phyloP scores from a whole-genome alignment of 1,140 invertebrate species.

The Hycleus cichorii region DNA sequence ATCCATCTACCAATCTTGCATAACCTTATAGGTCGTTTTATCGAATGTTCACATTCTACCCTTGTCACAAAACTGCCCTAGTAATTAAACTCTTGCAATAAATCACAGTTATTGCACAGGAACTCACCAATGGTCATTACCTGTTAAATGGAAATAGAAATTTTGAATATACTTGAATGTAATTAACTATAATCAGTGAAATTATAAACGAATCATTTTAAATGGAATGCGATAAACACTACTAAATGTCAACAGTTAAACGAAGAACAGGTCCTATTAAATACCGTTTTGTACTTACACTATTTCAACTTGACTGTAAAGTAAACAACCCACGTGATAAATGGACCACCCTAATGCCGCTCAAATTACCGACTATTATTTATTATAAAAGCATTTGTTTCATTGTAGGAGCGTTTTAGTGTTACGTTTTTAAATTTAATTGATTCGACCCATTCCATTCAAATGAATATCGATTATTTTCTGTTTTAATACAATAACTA shows the following conservation, averaged over 20 bases:
- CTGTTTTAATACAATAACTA: not conserved
- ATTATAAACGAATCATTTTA: too few species aligned
- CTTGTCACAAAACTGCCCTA: constrained; percentile 4
- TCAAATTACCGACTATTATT: constrained; percentile 17
- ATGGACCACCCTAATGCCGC: constrained; percentile 14
- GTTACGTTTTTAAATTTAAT: constrained; percentile 9
- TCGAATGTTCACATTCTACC: constrained; percentile 4
- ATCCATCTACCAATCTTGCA: not conserved
- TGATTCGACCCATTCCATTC: constrained; percentile 4
- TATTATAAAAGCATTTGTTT: constrained; percentile 19
- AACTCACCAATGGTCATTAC: constrained; percentile 9
- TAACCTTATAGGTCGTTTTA: not conserved
- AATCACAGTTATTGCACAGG: constrained; percentile 5
- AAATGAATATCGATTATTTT: constrained; percentile 12
- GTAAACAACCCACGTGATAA: constrained; percentile 17
- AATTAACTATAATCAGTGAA: too few species aligned
- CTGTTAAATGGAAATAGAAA: not conserved
- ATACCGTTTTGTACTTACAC: constrained; percentile 16
- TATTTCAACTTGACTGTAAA: constrained; percentile 15
- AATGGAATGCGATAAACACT: constrained; percentile 19
- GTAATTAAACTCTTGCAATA: constrained; percentile 16
- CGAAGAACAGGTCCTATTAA: constrained; percentile 16
- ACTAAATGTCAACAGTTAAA: constrained; percentile 13
- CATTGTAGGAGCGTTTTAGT: constrained; percentile 4
- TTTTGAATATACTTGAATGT: too few species aligned